Evolutionary conservation across 1,140 invertebrate genomes (phyloP), one percentile per base, ranked within the genome.

Genomic region (Drosophila lacteicornis): DNA sequence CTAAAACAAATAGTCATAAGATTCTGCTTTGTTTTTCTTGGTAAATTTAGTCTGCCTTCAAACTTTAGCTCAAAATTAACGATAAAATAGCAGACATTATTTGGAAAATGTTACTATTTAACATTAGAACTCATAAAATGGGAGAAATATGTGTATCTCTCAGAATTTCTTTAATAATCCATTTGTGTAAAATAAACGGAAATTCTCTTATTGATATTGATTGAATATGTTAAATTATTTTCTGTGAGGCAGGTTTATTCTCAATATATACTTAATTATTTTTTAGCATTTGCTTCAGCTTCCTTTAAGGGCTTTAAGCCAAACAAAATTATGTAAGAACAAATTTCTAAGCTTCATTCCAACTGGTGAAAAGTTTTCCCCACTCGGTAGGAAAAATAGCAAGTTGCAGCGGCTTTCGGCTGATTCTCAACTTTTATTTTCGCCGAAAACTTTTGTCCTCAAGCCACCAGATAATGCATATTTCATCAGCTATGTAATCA

Each of bases 401-500:
- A 22, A 45, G 22, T 11, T 42, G 15, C 17, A 27, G 15, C 33
- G 22, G 12, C 36, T 63, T 62, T 63, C 8, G 45, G 53, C 22
- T 19, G 17, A 53, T 19, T 56, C 17, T 27, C 38, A 69, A 69
- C 30, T 69, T 70, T 68, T 68, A 68, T 70, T 68, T 73, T 71
- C 45, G 30, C 45, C 45, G 5, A 47, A 59, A 73, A 73, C 27
- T 58, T 73, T 70, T 59, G 62, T 33, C 15, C 30, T 50, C 50
- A 33, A 60, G 38, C 38, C 42, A 22, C 9, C 46, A 42, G 53
- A 70, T 74, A 71, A 75, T 65, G 70, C 69, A 75, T 75, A 45
- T 75, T 76, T 66, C 53, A 75, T 57, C 50, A 75, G 43, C 70
- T 75, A 30, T 65, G 59, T 75, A 75, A 66, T 66, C 60, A 58